Conservation (phyloP, 2,113 vertebrate genomes). For the Riparia riparia region DNA sequence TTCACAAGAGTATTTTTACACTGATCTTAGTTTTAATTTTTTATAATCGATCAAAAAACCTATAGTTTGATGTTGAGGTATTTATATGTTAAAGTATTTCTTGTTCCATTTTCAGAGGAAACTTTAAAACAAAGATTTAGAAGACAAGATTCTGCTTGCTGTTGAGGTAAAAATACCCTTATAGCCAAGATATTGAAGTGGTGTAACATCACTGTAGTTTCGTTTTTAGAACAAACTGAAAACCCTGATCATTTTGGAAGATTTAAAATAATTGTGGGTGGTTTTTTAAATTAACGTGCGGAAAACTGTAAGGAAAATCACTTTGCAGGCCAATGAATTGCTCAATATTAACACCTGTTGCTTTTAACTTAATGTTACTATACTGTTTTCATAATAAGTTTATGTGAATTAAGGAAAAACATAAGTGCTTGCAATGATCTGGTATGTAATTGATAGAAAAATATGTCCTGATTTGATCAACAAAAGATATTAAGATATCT, state of each 20-base stretch:
- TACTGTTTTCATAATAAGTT: not conserved
- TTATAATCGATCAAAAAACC: not conserved
- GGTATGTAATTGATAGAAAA: not conserved
- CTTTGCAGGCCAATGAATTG: not conserved
- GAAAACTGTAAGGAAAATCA: not conserved
- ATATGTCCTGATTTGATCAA: not conserved
- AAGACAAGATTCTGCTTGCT: not conserved
- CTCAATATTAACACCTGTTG: not conserved
- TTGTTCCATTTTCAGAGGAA: slow-evolving; percentile 5
- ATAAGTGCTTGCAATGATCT: not conserved
- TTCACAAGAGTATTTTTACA: not conserved
- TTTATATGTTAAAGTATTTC: not conserved
- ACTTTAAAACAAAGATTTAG: not conserved
- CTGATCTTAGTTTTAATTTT: not conserved
- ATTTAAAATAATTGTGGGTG: not conserved
- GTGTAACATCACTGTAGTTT: not conserved
- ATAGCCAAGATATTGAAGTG: not conserved
- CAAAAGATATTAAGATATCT: not conserved
- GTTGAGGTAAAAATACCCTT: not conserved
- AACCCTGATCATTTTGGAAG: not conserved
- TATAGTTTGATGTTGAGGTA: not conserved
- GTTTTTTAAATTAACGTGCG: not conserved
- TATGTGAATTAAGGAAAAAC: not conserved
- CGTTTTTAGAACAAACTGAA: not conserved
- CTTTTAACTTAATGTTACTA: not conserved